A percentile compares a stretch with the other conserved stretches of the same genome.
These are phyloP conservation scores for Oreohelix idahoensis DNA, from an alignment of 1,140 invertebrate species.

Conservation along the genomic window DNA sequence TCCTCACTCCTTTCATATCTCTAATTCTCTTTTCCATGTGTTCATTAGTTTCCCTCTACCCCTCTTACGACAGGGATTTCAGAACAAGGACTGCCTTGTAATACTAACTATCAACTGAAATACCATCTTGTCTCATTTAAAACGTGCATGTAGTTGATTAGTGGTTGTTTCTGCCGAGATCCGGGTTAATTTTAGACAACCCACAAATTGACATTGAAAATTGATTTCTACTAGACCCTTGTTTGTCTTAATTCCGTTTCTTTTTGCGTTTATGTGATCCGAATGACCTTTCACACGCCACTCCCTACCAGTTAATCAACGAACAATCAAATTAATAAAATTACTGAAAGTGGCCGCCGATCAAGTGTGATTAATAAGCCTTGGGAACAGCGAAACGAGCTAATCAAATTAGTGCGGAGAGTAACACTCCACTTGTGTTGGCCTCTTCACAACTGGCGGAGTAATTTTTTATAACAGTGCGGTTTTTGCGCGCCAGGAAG, in stretches of 20 bases:
- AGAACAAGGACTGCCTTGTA: too few relatives aligned
- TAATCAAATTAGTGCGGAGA: slow-evolving; percentile 4
- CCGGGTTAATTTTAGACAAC: background rate
- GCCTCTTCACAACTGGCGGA: background rate
- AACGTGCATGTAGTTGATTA: too few relatives aligned
- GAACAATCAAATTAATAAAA: slow-evolving; percentile 20
- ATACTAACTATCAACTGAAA: too few relatives aligned
- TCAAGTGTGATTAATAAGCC: slow-evolving; percentile 25
- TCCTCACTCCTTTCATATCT: too few relatives aligned
- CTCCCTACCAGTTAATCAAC: slow-evolving; percentile 4
- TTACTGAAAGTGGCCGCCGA: slow-evolving; percentile 9
- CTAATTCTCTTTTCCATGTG: too few relatives aligned
- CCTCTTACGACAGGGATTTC: too few relatives aligned
- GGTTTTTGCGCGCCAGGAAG: too few relatives aligned
- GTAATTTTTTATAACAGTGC: background rate
- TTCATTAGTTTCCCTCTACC: too few relatives aligned
- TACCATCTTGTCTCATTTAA: too few relatives aligned
- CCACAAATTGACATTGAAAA: background rate
- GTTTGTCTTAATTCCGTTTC: background rate
- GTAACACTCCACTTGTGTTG: slow-evolving; percentile 1
- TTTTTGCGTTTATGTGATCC: background rate
- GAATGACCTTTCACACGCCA: background rate
- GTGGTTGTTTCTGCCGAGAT: too few relatives aligned
- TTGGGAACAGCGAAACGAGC: background rate
- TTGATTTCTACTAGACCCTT: slow-evolving; percentile 3